phyloP scores from a whole-genome alignment of 2,797 vertebrate species.

The Prionace glauca region DNA sequence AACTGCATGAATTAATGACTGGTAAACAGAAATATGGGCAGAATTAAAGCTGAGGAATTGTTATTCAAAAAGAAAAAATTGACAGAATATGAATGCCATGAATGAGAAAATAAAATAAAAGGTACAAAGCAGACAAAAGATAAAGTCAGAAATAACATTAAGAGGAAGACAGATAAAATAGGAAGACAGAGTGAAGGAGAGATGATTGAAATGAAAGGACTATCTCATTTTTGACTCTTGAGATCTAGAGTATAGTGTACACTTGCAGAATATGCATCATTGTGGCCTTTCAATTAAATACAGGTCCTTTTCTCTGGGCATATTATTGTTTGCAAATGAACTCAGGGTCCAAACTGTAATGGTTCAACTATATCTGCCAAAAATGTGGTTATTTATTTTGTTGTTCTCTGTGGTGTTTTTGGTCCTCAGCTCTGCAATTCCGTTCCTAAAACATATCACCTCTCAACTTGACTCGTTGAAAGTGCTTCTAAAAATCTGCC shows the following conservation, averaged over 20 bases:
- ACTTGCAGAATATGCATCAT: not conserved
- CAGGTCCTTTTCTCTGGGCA: not conserved
- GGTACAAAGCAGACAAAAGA: not conserved
- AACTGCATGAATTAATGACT: not conserved
- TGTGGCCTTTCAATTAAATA: constrained; percentile 21
- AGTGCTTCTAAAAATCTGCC: not conserved
- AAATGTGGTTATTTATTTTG: not conserved
- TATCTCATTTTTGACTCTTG: not conserved
- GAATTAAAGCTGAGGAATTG: not conserved
- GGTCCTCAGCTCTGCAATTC: not conserved
- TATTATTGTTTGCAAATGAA: not conserved
- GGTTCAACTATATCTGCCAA: not conserved
- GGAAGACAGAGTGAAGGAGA: not conserved
- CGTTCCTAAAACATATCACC: not conserved
- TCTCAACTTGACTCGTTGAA: not conserved
- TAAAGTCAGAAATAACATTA: not conserved
- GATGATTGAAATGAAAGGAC: not conserved
- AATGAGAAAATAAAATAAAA: not conserved
- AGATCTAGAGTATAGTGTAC: not conserved
- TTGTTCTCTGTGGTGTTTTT: not conserved
- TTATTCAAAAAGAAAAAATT: not conserved
- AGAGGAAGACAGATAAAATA: not conserved
- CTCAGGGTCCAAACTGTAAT: not conserved
- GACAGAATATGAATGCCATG: not conserved
- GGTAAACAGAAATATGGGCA: not conserved